phyloP scores from a whole-genome alignment of 2,888 invertebrate genomes.

The Cerastoderma edule region DNA sequence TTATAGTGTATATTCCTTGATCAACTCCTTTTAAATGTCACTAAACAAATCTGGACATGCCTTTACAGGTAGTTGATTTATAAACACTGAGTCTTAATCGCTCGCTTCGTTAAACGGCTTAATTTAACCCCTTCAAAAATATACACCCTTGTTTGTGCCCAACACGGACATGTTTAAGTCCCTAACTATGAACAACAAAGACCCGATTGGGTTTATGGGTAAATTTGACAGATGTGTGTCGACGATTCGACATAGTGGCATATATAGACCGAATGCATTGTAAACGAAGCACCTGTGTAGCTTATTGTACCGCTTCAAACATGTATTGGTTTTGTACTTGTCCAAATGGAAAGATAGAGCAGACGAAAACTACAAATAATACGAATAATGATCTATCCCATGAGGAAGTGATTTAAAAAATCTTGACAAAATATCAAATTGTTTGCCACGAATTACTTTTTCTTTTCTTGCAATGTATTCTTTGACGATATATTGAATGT shows the following conservation, averaged over 20 bases:
- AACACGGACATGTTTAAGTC: slow-evolving; percentile 1
- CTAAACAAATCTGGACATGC: slow-evolving; percentile 11
- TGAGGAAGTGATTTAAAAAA: no score
- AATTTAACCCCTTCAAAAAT: neutral
- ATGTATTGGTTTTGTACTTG: no score
- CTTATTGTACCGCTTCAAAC: no score
- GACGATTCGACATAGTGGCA: slow-evolving; percentile 7
- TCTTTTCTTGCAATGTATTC: no score
- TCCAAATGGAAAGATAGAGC: no score
- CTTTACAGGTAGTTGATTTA: neutral
- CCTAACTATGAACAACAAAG: slow-evolving; percentile 34
- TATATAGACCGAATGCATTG: slow-evolving; percentile 15
- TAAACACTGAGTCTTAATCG: slow-evolving; percentile 9
- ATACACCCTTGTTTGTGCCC: no score
- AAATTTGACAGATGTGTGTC: slow-evolving; percentile 37
- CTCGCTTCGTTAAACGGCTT: neutral
- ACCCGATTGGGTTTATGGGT: slow-evolving; percentile 39
- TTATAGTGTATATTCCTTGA: neutral
- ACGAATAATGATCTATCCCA: no score
- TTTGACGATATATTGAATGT: no score
- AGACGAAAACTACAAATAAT: no score
- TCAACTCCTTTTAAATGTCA: neutral
- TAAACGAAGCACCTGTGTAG: slow-evolving; percentile 12
- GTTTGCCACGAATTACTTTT: no score
- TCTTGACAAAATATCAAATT: no score